Conservation (phyloP, 2,797 vertebrate genomes). For the Mastacembelus armatus region DNA sequence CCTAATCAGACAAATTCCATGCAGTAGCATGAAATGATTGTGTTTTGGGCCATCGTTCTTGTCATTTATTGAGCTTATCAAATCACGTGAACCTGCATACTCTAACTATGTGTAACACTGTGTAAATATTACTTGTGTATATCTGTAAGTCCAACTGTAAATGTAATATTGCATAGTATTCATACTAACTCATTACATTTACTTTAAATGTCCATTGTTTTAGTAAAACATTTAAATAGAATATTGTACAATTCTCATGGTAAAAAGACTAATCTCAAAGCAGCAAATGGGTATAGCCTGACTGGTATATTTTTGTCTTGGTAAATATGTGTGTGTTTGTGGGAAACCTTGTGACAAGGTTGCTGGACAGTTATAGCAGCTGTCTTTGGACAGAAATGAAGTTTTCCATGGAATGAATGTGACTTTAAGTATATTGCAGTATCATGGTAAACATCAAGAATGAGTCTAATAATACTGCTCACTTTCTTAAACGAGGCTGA, state of each 20-base stretch:
- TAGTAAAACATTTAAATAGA: not conserved
- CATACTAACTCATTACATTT: too few relatives aligned
- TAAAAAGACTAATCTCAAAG: not conserved
- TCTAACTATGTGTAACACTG: not conserved
- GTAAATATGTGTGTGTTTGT: too few relatives aligned
- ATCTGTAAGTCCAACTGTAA: not conserved
- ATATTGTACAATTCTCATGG: not conserved
- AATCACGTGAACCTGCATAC: not conserved
- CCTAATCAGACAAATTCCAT: conserved; percentile 18
- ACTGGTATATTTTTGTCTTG: not conserved
- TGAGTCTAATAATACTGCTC: too few relatives aligned
- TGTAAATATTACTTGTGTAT: not conserved
- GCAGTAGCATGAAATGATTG: not conserved
- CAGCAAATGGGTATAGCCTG: too few relatives aligned
- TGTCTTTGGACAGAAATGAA: too few relatives aligned
- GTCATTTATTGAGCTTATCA: not conserved
- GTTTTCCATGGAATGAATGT: too few relatives aligned
- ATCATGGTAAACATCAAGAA: too few relatives aligned
- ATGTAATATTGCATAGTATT: too few relatives aligned
- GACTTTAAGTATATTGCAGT: too few relatives aligned
- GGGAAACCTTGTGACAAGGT: not conserved
- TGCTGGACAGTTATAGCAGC: too few relatives aligned
- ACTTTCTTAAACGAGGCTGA: too few relatives aligned
- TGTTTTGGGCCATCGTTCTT: not conserved
- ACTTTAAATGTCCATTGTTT: not conserved